Base-by-base conservation (phyloP, 53 echinoderm and acorn worm genomes). In the Crossaster papposus region DNA sequence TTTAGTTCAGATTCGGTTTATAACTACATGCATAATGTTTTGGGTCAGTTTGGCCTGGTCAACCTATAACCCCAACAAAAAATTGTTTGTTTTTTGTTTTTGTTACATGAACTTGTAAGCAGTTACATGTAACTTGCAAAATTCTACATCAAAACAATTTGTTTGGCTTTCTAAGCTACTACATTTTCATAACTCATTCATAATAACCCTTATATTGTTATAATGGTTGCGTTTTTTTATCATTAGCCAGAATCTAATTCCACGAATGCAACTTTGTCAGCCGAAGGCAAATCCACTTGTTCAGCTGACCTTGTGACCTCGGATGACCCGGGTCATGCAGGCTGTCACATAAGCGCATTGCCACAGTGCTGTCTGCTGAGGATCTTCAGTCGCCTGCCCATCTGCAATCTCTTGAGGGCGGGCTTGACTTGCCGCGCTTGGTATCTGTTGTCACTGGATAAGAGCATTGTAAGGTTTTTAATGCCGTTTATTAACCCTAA, bases 301-400 rank as follows among this genome's bases (percentile, higher is more conserved):
- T 2, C 34, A 15, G 62, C 31, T 54, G 58, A 14, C 13, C 14
- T 5, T 30, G 14, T n/a, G 32, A 18, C n/a, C 28, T 12, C 53
- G 22, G 77, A 75, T 32, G 77, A 75, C 38, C 77, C 23, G 7
- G 76, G 34, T 24, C 63, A 75, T 52, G 22, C 58, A 5, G 62
- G 87, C 24, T 15, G 58, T 24, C 87, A 77, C 58, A 58, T 87
- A 18, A 54, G 72, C 26, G 64, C 34, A 33, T 51, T 87, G 77
- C 87, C 87, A 14, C 87, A 87, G 37, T 87, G 55, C 87, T 87
- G 87, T 52, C 26, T 87, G 74, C 87, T 87, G 0, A 14, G 87
- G 36, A 76, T 87, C 76, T 77, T 87, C 58, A 17, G 12, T 54
- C 77, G 54, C 77, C 87, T 87, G 13, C 62, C 87, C 55, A 75